A percentile compares a stretch with the other conserved stretches of the same genome.
phyloP scores from a whole-genome alignment of 1,140 invertebrate genomes.

The Brachionus angularis region DNA sequence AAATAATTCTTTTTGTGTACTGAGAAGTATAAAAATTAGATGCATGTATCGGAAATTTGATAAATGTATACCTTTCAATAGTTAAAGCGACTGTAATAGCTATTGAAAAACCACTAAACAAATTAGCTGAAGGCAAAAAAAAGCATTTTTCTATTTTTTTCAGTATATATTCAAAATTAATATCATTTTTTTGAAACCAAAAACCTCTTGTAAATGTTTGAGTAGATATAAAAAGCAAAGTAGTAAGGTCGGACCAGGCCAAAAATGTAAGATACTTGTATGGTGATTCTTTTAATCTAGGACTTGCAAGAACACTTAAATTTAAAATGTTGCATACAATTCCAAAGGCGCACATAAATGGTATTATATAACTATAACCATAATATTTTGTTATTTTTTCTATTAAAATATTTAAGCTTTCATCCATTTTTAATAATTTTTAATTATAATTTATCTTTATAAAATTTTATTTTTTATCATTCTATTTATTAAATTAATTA shows the following conservation, averaged over 20 bases:
- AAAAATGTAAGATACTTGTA: slow-evolving; percentile 53
- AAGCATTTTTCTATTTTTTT: slow-evolving; percentile 48
- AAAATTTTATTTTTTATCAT: no score
- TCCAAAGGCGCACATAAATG: slow-evolving; percentile 51
- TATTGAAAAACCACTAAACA: slow-evolving; percentile 50
- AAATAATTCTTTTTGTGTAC: slow-evolving; percentile 1
- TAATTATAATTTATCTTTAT: not conserved
- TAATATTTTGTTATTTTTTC: slow-evolving; percentile 25
- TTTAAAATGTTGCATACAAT: slow-evolving; percentile 53
- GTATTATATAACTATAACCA: slow-evolving; percentile 47
- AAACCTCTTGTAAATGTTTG: slow-evolving; percentile 46
- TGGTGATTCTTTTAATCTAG: slow-evolving; percentile 51
- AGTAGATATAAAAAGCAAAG: slow-evolving; percentile 49
- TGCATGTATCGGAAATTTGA: slow-evolving; percentile 36
- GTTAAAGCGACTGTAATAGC: slow-evolving; percentile 52
- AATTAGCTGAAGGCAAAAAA: slow-evolving; percentile 50
- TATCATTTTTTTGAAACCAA: slow-evolving; percentile 46
- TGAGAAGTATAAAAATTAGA: slow-evolving; percentile 25
- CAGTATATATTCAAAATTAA: slow-evolving; percentile 45
- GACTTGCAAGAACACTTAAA: slow-evolving; percentile 50
- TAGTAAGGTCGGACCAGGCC: slow-evolving; percentile 49
- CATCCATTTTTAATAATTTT: not conserved
- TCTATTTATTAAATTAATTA: no score
- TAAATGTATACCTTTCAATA: slow-evolving; percentile 50
- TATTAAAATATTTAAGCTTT: not conserved